Conservation (phyloP, 2,888 invertebrate species). For the Xestia ashworthii region DNA sequence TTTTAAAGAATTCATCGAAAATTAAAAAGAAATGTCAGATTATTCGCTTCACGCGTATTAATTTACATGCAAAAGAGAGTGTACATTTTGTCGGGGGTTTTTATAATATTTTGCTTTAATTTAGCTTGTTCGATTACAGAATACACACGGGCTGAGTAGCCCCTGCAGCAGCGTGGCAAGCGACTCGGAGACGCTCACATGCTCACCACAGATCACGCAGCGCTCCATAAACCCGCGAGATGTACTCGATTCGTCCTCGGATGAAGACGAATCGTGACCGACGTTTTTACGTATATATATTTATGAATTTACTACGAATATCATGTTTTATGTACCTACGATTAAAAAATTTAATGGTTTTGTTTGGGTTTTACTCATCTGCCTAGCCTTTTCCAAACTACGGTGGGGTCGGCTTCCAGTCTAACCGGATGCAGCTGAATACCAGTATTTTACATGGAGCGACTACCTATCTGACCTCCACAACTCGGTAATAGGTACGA, state of each 20-base stretch:
- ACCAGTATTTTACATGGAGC: too few relatives aligned
- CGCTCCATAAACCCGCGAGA: conserved; percentile 75
- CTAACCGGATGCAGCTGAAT: too few relatives aligned
- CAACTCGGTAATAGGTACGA: too few relatives aligned
- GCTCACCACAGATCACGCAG: conserved; percentile 72
- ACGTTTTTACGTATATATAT: conserved; percentile 60
- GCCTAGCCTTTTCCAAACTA: too few relatives aligned
- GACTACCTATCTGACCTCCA: too few relatives aligned
- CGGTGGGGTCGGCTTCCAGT: too few relatives aligned
- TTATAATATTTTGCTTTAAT: too few relatives aligned
- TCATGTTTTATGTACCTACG: conserved; percentile 71
- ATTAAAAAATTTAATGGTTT: conserved; percentile 63
- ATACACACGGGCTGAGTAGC: conserved; percentile 58
- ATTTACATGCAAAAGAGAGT: too few relatives aligned
- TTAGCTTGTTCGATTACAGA: conserved; percentile 19
- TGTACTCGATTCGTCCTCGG: conserved; percentile 82
- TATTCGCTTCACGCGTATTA: too few relatives aligned
- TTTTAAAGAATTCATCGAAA: too few relatives aligned
- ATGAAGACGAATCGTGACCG: conserved; percentile 62
- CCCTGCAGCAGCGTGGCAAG: conserved; percentile 78
- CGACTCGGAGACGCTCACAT: conserved; percentile 85
- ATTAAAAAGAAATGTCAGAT: too few relatives aligned
- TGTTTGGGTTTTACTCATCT: conserved; percentile 4
- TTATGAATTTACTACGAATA: conserved; percentile 60
- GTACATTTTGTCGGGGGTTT: too few relatives aligned